These are phyloP conservation scores for Halocaridina rubra DNA, from an alignment of 2,888 invertebrate species.

Conservation along the genomic window DNA sequence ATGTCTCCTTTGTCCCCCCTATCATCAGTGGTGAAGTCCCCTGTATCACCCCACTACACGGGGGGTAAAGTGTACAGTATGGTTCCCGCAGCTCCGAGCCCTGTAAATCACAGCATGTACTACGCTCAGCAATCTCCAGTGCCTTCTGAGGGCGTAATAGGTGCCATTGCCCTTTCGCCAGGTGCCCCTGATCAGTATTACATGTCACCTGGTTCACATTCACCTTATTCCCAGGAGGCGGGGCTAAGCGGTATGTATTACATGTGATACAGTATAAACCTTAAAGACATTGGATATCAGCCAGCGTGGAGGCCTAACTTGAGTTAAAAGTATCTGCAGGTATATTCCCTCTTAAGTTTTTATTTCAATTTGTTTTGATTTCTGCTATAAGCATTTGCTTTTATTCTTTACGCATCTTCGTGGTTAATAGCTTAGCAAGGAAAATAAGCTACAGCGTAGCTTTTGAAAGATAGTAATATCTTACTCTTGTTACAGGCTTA, in stretches of 20 bases:
- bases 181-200: background rate
- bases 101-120: background rate
- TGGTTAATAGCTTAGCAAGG: too few species aligned
- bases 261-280: too few species aligned
- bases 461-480: too few species aligned
- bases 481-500: too few species aligned
- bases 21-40: slow-evolving; percentile 12
- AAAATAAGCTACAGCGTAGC: too few species aligned
- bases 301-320: too few species aligned
- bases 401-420: too few species aligned
- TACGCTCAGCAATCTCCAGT: slow-evolving; percentile 27
- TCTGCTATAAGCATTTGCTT: too few species aligned
- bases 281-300: too few species aligned
- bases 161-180: background rate
- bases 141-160: background rate
- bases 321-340: too few species aligned
- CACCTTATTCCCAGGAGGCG: slow-evolving; percentile 27
- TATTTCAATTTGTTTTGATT: too few species aligned
- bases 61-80: slow-evolving; percentile 45
- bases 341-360: too few species aligned
- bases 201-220: slow-evolving; percentile 31
- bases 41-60: slow-evolving; percentile 48
- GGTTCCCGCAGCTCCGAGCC: slow-evolving; percentile 11
- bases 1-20: background rate
- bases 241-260: slow-evolving; percentile 24